These are phyloP conservation scores for Muraenolepis orangiensis DNA, from an alignment of 2,797 vertebrate species.

Conservation along the genomic window DNA sequence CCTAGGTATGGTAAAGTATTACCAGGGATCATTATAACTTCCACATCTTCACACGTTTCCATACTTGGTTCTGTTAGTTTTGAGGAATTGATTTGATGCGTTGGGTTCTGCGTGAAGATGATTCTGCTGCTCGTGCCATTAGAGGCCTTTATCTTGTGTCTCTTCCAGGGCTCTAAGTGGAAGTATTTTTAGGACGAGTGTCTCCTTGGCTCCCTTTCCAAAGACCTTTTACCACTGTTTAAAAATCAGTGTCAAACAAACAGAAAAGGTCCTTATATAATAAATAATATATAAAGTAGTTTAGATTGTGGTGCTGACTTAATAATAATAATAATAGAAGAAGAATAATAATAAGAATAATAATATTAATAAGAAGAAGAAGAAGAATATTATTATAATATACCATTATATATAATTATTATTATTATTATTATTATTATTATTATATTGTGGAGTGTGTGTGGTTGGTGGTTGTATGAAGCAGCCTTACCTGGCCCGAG, in stretches of 20 bases:
- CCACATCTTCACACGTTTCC: not conserved
- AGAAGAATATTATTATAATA: not conserved
- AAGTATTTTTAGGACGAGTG: not conserved
- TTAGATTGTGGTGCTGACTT: not conserved
- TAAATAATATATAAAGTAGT: not conserved
- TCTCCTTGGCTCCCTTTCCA: not conserved
- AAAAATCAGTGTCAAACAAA: not conserved
- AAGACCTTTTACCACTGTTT: not conserved
- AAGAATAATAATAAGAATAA: no score
- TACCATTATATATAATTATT: not conserved
- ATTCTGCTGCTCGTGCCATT: not conserved
- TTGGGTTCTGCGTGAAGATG: not conserved
- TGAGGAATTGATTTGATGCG: not conserved
- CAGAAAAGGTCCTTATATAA: not conserved
- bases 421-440: not conserved
- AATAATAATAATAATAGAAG: no score
- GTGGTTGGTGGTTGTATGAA: no score
- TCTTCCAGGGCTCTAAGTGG: not conserved
- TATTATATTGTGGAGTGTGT: no score
- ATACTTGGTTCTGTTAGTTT: not conserved
- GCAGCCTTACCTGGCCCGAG: no score
- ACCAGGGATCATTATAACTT: not conserved
- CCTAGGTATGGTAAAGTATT: not conserved
- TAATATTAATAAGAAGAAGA: no score
- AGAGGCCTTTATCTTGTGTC: not conserved